Evolutionary conservation across 2,888 invertebrate species (phyloP).

Genomic region (Metallyticus violacea): DNA sequence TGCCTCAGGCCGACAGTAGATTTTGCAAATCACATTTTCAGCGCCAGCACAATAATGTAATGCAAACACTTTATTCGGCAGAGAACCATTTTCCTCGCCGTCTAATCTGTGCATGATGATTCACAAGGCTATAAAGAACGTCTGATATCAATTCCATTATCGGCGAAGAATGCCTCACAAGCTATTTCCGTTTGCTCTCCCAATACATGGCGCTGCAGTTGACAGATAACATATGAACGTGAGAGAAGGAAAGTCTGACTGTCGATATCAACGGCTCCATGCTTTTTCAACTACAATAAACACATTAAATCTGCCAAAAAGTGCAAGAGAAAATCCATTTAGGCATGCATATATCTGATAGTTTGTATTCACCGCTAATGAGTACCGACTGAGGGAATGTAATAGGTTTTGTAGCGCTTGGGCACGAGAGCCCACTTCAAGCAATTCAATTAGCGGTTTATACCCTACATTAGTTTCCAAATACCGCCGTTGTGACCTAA

Average conservation of each 20-base stretch:
- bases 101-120: neutral
- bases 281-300: neutral
- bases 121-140: neutral
- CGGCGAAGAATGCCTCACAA: neutral
- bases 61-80: neutral
- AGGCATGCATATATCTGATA: neutral
- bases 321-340: neutral
- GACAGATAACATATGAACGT: neutral
- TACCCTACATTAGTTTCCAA: no score
- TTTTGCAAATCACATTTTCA: neutral
- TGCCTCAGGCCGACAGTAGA: neutral
- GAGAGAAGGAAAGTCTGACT: neutral
- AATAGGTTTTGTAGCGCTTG: neutral
- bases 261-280: neutral
- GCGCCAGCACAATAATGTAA: neutral
- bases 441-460: no score
- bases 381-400: neutral
- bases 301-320: neutral
- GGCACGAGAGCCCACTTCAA: no score
- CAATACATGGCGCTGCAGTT: neutral
- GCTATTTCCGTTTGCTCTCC: neutral
- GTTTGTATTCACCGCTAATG: neutral
- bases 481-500: no score
- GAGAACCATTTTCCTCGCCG: neutral
- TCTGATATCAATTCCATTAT: neutral